Evolutionary conservation across 2,113 vertebrate genomes (phyloP), one percentile per base, ranked within the genome.

Genomic region (Illadopsis cleaveri): DNA sequence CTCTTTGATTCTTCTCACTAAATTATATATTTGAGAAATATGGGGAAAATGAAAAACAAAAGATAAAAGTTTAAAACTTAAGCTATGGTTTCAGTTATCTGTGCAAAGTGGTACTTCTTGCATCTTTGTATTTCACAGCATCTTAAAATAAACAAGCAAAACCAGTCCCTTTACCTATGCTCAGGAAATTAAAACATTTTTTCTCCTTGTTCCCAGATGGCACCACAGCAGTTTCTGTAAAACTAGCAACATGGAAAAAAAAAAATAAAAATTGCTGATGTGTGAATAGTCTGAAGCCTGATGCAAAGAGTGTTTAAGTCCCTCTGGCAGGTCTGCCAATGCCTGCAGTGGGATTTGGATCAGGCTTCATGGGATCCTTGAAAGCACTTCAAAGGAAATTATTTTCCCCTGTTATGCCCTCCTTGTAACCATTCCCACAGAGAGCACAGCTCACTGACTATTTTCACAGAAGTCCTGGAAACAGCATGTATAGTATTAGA

Each of bases 11-110:
- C 64, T 95, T 87, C 73, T 97, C 86, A 96, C 73, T 93, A 95
- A 97, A 96, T 69, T 21, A 93, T 91, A 50, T 91, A 93, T 90
- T 87, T 93, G 51, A 96, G 44, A 97, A 97, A 83, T 70, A 94
- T 1, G 85, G 47, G 58, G 57, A 94, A 97, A 97, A 92, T 17
- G 0, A 86, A 91, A 81, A 90, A 14, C 4, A 60, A 65, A 83
- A 89, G 31, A 95, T 73, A 83, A 80, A 95, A 96, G 25, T 54
- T 62, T 77, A 85, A 87, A 82, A n/a, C 3, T 45, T 96, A 94
- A 82, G 25, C 10, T 95, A 38, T 73, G 61, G 17, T 95, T 87
- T 94, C 77, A 73, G 82, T 73, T 91, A 94, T 90, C 71, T 76
- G 50, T 82, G 80, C 57, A 85, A 95, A 94, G 56, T 90, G 68